phyloP scores from a whole-genome alignment of 2,797 vertebrate genomes.

The Falco cherrug region DNA sequence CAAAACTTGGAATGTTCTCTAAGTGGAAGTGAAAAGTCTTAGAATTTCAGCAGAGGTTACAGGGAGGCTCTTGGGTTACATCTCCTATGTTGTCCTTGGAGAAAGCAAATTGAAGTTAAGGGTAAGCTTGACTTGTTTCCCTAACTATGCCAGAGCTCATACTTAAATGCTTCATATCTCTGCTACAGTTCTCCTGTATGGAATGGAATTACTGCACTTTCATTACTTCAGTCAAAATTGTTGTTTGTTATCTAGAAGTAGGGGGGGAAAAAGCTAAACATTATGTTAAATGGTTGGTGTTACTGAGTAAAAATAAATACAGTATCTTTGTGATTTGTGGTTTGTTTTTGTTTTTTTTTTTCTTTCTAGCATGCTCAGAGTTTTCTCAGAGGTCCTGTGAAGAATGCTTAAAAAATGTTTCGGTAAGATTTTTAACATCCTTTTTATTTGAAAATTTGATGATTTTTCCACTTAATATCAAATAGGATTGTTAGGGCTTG shows the following conservation, averaged over 20 bases:
- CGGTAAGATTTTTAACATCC: slow-evolving; percentile 68
- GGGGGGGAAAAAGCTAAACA: background rate
- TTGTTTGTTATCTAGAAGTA: background rate
- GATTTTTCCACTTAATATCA: background rate
- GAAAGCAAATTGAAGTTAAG: background rate
- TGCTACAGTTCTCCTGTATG: background rate
- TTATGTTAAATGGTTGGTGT: background rate
- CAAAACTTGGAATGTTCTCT: background rate
- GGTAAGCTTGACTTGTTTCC: background rate
- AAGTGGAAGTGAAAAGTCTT: background rate
- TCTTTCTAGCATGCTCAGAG: slow-evolving; percentile 77
- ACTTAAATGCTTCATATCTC: background rate
- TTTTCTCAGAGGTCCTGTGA: slow-evolving; percentile 76
- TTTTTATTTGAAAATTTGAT: background rate
- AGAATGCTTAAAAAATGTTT: slow-evolving; percentile 77
- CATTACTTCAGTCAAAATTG: background rate
- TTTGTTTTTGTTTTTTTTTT: background rate
- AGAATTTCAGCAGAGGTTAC: background rate
- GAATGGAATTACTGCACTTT: background rate
- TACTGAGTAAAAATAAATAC: background rate
- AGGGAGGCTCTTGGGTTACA: background rate
- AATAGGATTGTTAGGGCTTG: background rate
- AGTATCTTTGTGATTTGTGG: background rate
- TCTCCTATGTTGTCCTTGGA: background rate
- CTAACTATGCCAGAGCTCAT: background rate